Evolutionary conservation across 2,888 invertebrate species (phyloP).

Genomic region (Drosophila rellima): DNA sequence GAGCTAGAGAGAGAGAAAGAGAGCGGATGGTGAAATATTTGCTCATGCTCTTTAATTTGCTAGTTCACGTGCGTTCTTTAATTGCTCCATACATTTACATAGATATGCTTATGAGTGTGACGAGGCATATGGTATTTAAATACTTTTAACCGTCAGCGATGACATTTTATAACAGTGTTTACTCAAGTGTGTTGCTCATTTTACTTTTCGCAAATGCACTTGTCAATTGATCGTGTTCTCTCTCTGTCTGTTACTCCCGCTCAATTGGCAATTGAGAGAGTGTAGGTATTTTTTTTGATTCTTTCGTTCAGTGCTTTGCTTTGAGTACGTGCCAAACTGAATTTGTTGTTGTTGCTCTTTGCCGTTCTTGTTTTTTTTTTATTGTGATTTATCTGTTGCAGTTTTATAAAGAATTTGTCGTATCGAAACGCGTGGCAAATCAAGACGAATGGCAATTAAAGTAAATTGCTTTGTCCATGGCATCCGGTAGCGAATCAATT

Average conservation of each 20-base stretch:
- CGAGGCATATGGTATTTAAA: background rate
- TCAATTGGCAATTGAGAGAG: slow-evolving; percentile 8
- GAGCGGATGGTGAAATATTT: background rate
- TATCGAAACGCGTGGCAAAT: slow-evolving; percentile 44
- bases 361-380: slow-evolving; percentile 17
- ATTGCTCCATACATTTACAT: slow-evolving; percentile 16
- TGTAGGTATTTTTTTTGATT: background rate
- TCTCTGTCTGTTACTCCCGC: slow-evolving; percentile 4
- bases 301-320: slow-evolving; percentile 12
- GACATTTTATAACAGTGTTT: slow-evolving; percentile 17
- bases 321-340: slow-evolving; percentile 55
- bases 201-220: slow-evolving; percentile 39
- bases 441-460: slow-evolving; percentile 60
- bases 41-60: slow-evolving; percentile 1
- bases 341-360: slow-evolving; percentile 21
- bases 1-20: slow-evolving; percentile 2
- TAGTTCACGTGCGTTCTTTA: slow-evolving; percentile 31
- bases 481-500: slow-evolving; percentile 31
- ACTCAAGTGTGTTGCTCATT: slow-evolving; percentile 22
- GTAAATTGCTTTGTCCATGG: slow-evolving; percentile 63
- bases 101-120: background rate
- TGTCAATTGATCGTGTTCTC: background rate
- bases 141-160: slow-evolving; percentile 16
- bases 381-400: slow-evolving; percentile 33
- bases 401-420: slow-evolving; percentile 38